Evolutionary conservation across 2,113 vertebrate species (phyloP).

Genomic region (Hippopotamus amphibius): DNA sequence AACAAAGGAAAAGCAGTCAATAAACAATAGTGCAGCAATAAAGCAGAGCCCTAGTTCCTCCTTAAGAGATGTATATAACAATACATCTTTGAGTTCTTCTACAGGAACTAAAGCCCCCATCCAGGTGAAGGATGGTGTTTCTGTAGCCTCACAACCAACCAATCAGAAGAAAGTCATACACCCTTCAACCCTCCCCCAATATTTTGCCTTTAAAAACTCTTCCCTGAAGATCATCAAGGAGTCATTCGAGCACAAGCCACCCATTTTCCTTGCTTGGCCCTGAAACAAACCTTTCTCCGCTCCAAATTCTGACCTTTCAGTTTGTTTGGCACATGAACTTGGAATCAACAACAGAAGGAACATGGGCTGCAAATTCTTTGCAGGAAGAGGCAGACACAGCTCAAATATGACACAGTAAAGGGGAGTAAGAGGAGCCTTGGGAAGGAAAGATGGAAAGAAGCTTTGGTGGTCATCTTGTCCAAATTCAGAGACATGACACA

Average conservation of each 20-base stretch:
- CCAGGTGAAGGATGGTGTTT: not conserved
- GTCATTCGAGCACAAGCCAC: not conserved
- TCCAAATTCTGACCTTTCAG: not conserved
- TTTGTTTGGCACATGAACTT: not conserved
- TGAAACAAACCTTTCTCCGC: not conserved
- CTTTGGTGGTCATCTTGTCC: not conserved
- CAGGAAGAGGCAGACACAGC: not conserved
- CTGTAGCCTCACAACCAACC: not conserved
- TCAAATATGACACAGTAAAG: not conserved
- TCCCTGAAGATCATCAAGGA: not conserved
- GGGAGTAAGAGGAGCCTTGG: not conserved
- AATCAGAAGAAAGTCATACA: not conserved
- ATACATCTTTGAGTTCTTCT: not conserved
- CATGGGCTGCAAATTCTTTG: not conserved
- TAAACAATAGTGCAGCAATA: not conserved
- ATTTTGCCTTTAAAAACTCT: not conserved
- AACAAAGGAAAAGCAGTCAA: not conserved
- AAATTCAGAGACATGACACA: not conserved
- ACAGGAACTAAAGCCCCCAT: not conserved
- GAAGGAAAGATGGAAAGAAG: not conserved
- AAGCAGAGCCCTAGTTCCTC: not conserved
- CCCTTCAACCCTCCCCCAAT: not conserved
- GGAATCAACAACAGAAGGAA: not conserved
- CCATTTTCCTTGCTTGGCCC: not conserved
- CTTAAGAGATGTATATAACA: not conserved